These are phyloP conservation scores for Chionomys nivalis DNA, from an alignment of 2,113 vertebrate genomes.

Conservation along the genomic window DNA sequence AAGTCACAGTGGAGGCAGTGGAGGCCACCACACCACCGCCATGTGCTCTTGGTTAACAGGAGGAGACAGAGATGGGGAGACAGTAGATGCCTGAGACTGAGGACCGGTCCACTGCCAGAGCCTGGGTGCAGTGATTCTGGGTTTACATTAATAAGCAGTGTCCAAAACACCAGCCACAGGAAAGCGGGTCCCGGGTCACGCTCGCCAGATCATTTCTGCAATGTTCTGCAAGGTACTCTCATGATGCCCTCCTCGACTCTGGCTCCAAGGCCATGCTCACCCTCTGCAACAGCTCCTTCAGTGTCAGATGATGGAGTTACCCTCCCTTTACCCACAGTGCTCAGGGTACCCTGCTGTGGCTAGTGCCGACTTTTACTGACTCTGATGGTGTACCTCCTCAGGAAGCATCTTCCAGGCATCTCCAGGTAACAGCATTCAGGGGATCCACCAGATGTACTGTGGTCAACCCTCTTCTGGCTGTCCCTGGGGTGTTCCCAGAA, in stretches of 20 bases:
- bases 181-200: fast-evolving
- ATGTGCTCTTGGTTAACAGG: too few species aligned
- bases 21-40: fast-evolving
- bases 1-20: too few species aligned
- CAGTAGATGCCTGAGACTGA: fast-evolving
- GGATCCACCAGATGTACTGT: not conserved
- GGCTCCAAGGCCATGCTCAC: not conserved
- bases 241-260: not conserved
- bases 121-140: fast-evolving
- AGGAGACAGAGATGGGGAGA: not conserved
- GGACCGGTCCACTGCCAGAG: too few species aligned
- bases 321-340: not conserved
- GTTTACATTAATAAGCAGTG: fast-evolving
- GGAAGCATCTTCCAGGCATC: not conserved
- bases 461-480: not conserved
- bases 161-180: fast-evolving
- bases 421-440: not conserved
- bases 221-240: not conserved
- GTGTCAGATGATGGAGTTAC: fast-evolving
- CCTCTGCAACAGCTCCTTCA: fast-evolving
- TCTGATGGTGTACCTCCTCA: not conserved
- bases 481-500: too few species aligned
- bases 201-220: fast-evolving
- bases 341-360: not conserved
- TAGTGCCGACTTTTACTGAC: not conserved